Evolutionary conservation across 1,140 invertebrate genomes (phyloP).

Genomic region (Coelopa frigida): DNA sequence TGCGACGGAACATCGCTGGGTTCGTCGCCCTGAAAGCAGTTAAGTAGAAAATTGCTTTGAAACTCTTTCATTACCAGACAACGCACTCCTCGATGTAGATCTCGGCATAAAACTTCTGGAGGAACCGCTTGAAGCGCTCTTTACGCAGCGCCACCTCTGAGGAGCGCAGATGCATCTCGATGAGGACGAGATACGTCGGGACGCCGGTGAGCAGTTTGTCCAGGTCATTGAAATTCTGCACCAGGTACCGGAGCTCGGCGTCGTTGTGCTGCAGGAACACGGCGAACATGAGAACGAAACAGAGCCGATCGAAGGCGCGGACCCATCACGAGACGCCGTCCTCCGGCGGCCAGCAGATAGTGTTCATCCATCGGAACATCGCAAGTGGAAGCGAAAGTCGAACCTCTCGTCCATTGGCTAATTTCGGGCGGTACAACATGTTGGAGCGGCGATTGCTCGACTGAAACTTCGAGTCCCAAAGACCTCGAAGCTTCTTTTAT

Average conservation of each 20-base stretch:
- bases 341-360: slow-evolving; percentile 33
- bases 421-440: slow-evolving; percentile 16
- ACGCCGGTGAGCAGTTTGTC: slow-evolving; percentile 29
- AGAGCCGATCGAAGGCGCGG: slow-evolving; percentile 13
- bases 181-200: slow-evolving; percentile 30
- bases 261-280: slow-evolving; percentile 28
- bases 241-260: slow-evolving; percentile 30
- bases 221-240: slow-evolving; percentile 16
- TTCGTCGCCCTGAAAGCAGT: slow-evolving; percentile 6
- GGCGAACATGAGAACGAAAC: slow-evolving; percentile 14
- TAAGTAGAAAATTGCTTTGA: no score
- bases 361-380: slow-evolving; percentile 16
- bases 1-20: slow-evolving; percentile 12
- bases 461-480: no score
- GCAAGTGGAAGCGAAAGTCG: slow-evolving; percentile 28
- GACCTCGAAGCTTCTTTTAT: no score
- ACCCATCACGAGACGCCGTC: slow-evolving; percentile 8
- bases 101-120: slow-evolving; percentile 23
- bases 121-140: slow-evolving; percentile 14
- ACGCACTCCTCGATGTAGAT: slow-evolving; percentile 29
- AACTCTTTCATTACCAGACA: no score
- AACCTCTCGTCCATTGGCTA: slow-evolving; percentile 24
- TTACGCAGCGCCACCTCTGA: slow-evolving; percentile 14
- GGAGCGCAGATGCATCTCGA: slow-evolving; percentile 28
- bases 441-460: no score